These are phyloP conservation scores for human DNA, from an alignment of 2,113 vertebrate species.

Conservation along the genomic window DNA sequence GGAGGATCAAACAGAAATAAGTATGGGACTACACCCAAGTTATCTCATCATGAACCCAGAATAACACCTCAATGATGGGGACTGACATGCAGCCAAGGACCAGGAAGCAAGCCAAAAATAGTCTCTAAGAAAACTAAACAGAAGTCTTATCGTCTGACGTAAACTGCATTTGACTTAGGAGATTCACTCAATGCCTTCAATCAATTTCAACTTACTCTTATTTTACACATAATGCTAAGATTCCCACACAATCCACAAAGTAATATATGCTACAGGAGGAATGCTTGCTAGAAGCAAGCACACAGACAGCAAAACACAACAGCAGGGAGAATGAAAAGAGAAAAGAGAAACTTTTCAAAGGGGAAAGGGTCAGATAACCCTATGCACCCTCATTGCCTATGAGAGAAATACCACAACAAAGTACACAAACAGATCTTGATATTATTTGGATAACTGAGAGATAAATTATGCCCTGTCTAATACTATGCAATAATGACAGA, in stretches of 20 bases:
- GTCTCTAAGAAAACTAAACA: conserved; percentile 43
- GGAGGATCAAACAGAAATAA: neutral
- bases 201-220: neutral
- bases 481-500: neutral
- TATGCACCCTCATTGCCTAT: fast-evolving
- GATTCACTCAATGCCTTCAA: neutral
- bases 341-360: neutral
- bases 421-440: neutral
- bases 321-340: neutral
- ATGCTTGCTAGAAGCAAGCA: neutral
- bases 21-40: neutral
- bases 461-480: neutral
- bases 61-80: neutral
- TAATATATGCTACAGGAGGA: neutral
- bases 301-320: neutral
- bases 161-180: neutral
- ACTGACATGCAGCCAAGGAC: conserved; percentile 7
- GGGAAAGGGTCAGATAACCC: no score
- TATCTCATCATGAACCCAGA: neutral
- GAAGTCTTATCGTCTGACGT: neutral
- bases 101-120: conserved; percentile 41
- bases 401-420: fast-evolving
- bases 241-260: neutral
- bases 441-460: neutral
- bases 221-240: fast-evolving